A percentile compares a stretch with the other conserved stretches of the same genome.
Conservation (phyloP, 1,140 invertebrate species). For the Homarus americanus region DNA sequence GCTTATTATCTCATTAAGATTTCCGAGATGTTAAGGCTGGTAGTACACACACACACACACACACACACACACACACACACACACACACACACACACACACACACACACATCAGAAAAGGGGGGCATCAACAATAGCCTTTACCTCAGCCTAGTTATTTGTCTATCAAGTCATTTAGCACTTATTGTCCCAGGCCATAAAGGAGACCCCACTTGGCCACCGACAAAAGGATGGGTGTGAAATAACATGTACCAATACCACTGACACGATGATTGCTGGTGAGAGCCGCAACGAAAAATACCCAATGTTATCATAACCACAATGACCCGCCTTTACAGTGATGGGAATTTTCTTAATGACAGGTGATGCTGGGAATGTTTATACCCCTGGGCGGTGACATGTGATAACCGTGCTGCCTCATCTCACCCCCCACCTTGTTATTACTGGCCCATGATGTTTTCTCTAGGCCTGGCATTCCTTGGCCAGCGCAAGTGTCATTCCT, state of each 20-base stretch:
- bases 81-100: too few relatives aligned
- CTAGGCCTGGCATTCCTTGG: neutral
- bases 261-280: conserved; percentile 1
- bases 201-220: neutral
- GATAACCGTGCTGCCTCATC: neutral
- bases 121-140: neutral
- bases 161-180: neutral
- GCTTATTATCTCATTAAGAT: neutral
- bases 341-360: conserved; percentile 1
- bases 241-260: conserved; percentile 17
- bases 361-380: neutral
- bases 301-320: neutral
- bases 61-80: too few relatives aligned
- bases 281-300: neutral
- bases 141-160: conserved; percentile 6
- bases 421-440: neutral
- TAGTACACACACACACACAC: neutral
- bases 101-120: too few relatives aligned
- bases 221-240: conserved; percentile 26
- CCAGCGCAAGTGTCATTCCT: neutral
- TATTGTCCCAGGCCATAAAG: neutral
- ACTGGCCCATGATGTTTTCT: neutral
- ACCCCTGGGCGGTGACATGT: neutral
- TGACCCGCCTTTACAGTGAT: neutral
- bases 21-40: neutral